phyloP scores from a whole-genome alignment of 1,140 invertebrate species.

The Agrilus planipennis region DNA sequence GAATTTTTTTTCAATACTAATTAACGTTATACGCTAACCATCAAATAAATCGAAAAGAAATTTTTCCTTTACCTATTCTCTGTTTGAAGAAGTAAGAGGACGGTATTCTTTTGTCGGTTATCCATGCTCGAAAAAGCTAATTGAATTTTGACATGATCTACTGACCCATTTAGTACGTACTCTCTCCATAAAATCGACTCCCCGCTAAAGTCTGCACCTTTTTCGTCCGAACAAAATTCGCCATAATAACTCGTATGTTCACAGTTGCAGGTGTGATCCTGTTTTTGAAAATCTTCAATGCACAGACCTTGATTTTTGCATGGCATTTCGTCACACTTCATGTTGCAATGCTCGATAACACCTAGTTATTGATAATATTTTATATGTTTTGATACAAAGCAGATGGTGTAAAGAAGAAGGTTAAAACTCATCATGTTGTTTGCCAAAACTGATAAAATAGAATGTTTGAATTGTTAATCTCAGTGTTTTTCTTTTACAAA shows the following conservation, averaged over 20 bases:
- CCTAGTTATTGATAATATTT: slow-evolving; percentile 34
- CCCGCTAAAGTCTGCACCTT: slow-evolving; percentile 78
- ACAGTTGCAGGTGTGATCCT: slow-evolving; percentile 75
- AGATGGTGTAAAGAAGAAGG: no score
- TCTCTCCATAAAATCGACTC: slow-evolving; percentile 68
- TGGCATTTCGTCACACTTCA: slow-evolving; percentile 76
- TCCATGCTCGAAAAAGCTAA: slow-evolving; percentile 72
- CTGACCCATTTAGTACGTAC: slow-evolving; percentile 55
- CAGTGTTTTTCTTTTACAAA: no score
- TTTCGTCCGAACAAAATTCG: slow-evolving; percentile 62
- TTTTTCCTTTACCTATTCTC: slow-evolving; percentile 53
- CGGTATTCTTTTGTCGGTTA: slow-evolving; percentile 58
- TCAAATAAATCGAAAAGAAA: no score
- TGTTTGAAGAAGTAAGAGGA: slow-evolving; percentile 64
- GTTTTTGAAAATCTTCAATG: slow-evolving; percentile 77
- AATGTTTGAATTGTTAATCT: slow-evolving; percentile 1
- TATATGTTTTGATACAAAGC: no score
- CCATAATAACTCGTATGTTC: slow-evolving; percentile 80
- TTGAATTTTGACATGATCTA: slow-evolving; percentile 64
- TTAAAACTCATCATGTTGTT: no score
- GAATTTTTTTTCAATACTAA: slow-evolving; percentile 1
- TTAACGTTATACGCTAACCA: no score
- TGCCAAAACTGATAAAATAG: no score
- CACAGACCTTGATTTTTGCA: slow-evolving; percentile 83
- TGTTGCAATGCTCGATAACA: slow-evolving; percentile 68